A percentile compares a stretch with the other conserved stretches of the same genome.
Evolutionary conservation across 2,888 invertebrate species (phyloP).

Genomic region (Trichogramma dendrolimi): DNA sequence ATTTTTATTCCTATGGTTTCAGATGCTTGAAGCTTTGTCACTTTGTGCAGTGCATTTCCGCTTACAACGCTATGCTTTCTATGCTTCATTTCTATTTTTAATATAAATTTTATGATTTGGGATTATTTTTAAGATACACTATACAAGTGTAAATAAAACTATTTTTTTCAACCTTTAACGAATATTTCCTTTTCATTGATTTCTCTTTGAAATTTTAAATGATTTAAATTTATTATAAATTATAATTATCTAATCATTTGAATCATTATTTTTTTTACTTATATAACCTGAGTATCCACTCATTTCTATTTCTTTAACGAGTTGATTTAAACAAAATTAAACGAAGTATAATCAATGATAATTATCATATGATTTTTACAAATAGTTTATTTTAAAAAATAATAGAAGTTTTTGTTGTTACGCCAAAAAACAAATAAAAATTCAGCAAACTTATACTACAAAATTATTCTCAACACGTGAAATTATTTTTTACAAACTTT

Average conservation of each 20-base stretch:
- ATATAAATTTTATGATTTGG: slow-evolving; percentile 16
- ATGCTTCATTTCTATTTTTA: slow-evolving; percentile 30
- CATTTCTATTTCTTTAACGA: too few relatives aligned
- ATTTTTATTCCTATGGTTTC: slow-evolving; percentile 48
- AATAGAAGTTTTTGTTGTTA: neutral
- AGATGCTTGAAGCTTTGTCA: slow-evolving; percentile 51
- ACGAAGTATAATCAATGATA: too few relatives aligned
- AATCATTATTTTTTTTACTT: too few relatives aligned
- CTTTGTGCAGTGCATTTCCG: slow-evolving; percentile 47
- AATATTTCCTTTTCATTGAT: neutral
- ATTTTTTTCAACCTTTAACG: too few relatives aligned
- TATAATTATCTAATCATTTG: too few relatives aligned
- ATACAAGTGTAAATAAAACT: too few relatives aligned
- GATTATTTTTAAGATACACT: neutral
- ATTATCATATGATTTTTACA: too few relatives aligned
- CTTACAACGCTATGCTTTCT: slow-evolving; percentile 52
- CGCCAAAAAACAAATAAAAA: slow-evolving; percentile 17
- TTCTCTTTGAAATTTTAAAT: too few relatives aligned
- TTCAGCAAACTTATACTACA: slow-evolving; percentile 12
- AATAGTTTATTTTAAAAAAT: too few relatives aligned
- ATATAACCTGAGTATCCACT: too few relatives aligned
- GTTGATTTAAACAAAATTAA: too few relatives aligned
- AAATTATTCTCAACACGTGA: slow-evolving; percentile 40
- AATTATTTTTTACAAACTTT: slow-evolving; percentile 49
- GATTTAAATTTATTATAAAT: too few relatives aligned